These are phyloP conservation scores for Aspidiotus destructor DNA, from an alignment of 2,888 invertebrate species.

Conservation along the genomic window DNA sequence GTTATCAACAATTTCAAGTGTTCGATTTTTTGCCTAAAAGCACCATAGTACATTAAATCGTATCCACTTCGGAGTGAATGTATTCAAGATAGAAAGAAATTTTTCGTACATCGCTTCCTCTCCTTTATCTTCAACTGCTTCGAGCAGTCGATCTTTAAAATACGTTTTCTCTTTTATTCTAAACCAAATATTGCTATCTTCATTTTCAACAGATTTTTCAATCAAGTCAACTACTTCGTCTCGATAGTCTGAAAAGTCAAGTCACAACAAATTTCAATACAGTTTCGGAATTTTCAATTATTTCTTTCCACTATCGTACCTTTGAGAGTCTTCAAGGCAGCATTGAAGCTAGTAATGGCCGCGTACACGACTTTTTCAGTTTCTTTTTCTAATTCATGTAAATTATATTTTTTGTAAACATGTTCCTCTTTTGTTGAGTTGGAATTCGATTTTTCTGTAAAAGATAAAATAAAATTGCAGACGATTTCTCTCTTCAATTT, in stretches of 20 bases:
- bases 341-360: conserved; percentile 15
- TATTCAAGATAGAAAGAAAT: background rate
- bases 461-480: background rate
- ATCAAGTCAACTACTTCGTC: conserved; percentile 24
- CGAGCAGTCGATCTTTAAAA: conserved; percentile 13
- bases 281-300: background rate
- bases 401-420: conserved; percentile 13
- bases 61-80: too few relatives aligned
- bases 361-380: conserved; percentile 1
- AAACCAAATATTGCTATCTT: conserved; percentile 24
- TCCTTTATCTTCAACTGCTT: conserved; percentile 13
- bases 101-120: conserved; percentile 20
- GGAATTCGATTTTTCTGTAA: conserved; percentile 14
- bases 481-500: too few relatives aligned
- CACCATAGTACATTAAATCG: background rate
- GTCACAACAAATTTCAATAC: background rate
- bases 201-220: conserved; percentile 24
- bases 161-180: conserved; percentile 24
- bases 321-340: conserved; percentile 16
- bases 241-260: conserved; percentile 4
- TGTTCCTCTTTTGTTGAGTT: conserved; percentile 5
- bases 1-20: conserved; percentile 14
- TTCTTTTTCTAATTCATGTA: conserved; percentile 13
- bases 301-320: background rate
- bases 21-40: conserved; percentile 24